Base-by-base conservation (phyloP, 2,113 vertebrate genomes). In the Anhinga rufa region DNA sequence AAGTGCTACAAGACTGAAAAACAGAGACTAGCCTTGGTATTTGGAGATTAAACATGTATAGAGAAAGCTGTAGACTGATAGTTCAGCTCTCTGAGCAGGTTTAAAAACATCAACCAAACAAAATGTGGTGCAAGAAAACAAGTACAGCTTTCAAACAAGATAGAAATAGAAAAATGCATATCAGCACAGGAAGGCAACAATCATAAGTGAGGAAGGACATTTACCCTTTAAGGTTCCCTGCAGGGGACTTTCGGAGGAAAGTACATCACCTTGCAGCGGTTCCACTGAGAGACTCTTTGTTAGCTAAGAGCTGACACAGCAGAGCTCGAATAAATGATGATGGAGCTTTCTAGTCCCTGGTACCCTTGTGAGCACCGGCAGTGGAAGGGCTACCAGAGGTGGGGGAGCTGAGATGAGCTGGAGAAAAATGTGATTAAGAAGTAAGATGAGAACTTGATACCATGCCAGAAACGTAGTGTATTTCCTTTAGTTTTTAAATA, bases 401-500 rank as follows among this genome's bases (percentile, higher is more conserved):
- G 68, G 14, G 42, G 46, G 49, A 79, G 84, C 49, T 42, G 42
- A 60, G 84, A 24, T 40, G 58, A 58, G 52, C 74, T 81, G 36
- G 29, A 66, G 31, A 38, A 64, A 82, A 80, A 32, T 9, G 34
- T 7, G 21, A 29, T 40, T 36, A 36, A 82, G 60, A 54, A 71
- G 52, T n/a, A 51, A 75, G 34, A 34, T 48, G 19, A 60, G 28
- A 90, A 76, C 36, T 51, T 83, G 51, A 80, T 70, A 62, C 1
- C 75, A 24, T 92, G 76, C 92, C 96, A 96, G 81, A 93, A 93
- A 55, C 31, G n/a, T 22, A 60, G 71, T 3, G 12, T 65, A 74
- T 91, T 85, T 57, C 60, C 52, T 95, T 95, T 61, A 19, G 29
- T 82, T 92, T 92, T 95, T 92, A 54, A 79, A 86, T 81, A 24